Conservation (phyloP, 1,140 invertebrate genomes). For the Platyscapa corneri region DNA sequence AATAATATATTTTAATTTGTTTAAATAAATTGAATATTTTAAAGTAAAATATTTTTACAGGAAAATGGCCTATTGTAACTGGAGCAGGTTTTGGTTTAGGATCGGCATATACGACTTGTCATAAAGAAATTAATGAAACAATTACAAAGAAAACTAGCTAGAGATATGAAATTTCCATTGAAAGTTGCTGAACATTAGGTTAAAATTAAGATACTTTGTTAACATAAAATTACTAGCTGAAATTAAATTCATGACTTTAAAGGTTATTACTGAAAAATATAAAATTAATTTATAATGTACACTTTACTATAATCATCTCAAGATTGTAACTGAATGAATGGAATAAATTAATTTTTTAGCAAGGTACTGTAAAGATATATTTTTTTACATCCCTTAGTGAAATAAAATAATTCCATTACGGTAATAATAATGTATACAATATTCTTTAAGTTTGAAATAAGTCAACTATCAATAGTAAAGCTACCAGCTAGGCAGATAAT, state of each 20-base stretch:
- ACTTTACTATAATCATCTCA: slow-evolving; percentile 42
- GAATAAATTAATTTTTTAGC: slow-evolving; percentile 47
- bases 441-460: not conserved
- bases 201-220: slow-evolving; percentile 34
- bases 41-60: slow-evolving; percentile 64
- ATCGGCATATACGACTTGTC: slow-evolving; percentile 85
- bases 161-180: slow-evolving; percentile 35
- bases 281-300: slow-evolving; percentile 38
- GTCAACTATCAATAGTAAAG: not conserved
- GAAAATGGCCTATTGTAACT: slow-evolving; percentile 83
- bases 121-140: slow-evolving; percentile 77
- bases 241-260: slow-evolving; percentile 44
- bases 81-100: slow-evolving; percentile 85
- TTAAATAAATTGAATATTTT: not conserved
- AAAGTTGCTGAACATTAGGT: slow-evolving; percentile 47
- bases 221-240: slow-evolving; percentile 43
- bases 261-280: slow-evolving; percentile 48
- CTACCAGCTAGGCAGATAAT: not conserved
- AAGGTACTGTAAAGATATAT: slow-evolving; percentile 5
- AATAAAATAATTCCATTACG: not conserved
- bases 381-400: not conserved
- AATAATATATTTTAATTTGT: not conserved
- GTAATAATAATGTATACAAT: not conserved
- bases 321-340: slow-evolving; percentile 43
- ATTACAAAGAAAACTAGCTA: slow-evolving; percentile 49